Evolutionary conservation across 1,140 invertebrate species (phyloP), one percentile per base, ranked within the genome.

Genomic region (Vanessa atalanta): DNA sequence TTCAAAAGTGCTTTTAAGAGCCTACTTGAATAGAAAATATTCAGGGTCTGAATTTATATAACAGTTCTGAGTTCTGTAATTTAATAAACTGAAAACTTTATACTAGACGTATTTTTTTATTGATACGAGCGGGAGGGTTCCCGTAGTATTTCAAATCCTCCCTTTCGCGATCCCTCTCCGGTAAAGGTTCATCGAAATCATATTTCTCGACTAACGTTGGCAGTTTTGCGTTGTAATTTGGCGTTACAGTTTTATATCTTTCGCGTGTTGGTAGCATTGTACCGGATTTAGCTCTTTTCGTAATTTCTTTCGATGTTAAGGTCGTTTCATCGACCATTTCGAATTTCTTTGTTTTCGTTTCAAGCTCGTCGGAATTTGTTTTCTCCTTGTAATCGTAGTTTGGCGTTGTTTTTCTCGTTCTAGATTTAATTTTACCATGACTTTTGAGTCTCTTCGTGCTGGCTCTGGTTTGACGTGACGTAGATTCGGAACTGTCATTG

Each of bases 161-260:
- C 12, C 79, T 76, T 67, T 83, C 77, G 60, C 86, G 82, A 64
- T 91, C 89, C 13, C 68, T 79, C 55, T 88, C 88, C 61, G 89
- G 89, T 11, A 91, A 47, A 0, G 88, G 88, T 65, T 91, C 89
- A 53, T 87, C 67, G 37, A 90, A 88, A 65, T 89, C 79, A 47
- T 89, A 92, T 66, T 77, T 83, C 55, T 92, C 87, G 5, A 80
- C 87, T 2, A 86, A 65, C 0, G 75, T 77, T 2, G 89, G 86
- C 20, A 87, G 64, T 20, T 81, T 85, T 7, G 75, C 83, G 15
- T 82, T 83, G 68, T 87, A 90, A 72, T 87, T 82, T 0, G 88
- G 88, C 8, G 83, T 84, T 23, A 73, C 77, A 23, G 87, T 77
- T 61, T 76, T 86, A 71, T 77, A 88, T 5, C 68, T 64, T 16